Base-by-base conservation (phyloP, 2,888 invertebrate genomes). In the Steromphala cineraria region DNA sequence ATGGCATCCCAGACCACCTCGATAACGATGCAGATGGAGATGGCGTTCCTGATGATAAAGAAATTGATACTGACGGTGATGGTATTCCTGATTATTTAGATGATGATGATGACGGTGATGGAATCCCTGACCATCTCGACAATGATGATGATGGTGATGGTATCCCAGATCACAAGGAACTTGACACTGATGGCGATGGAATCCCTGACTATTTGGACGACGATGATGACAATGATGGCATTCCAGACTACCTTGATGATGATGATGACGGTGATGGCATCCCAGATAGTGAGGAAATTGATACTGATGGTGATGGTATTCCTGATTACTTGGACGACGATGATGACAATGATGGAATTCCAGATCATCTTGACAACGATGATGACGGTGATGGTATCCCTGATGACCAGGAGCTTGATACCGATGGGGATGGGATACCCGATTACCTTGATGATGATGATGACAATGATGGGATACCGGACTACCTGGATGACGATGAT, bases 371-470 rank as follows among this genome's bases (percentile, higher is more conserved):
- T 8, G 89, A 90, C 21, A 78, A 84, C 17, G 90, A 90, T 75
- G 89, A 82, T 36, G 90, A 92, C 78, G 87, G 86, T 62, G 90
- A 92, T 83, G 91, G 91, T 15, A 87, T 90, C 74, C 87, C 87
- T 1, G 89, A 90, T 84, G 19, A 84, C 55, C 56, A 87, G 4
- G 85, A 87, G 46, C 83, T 84, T 21, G 92, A 92, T 76, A 79
- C 81, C 10, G 91, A 92, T 84, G 87, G 87, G 15, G 90, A 92
- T 84, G 90, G 89, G 15, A 87, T 89, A 62, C 88, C 88, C 10
- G 89, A 89, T 71, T 24, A 85, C 56, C 24, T 84, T 0, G 87
- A 87, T 40, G 78, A 81, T 40, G 87, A 86, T 53, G 85, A 83
- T 75, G 88, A 89, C 74, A 81, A 81, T 40, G 90, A 91, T 84